These are phyloP conservation scores for Dryobota labecula DNA, from an alignment of 2,888 invertebrate genomes.

Conservation along the genomic window DNA sequence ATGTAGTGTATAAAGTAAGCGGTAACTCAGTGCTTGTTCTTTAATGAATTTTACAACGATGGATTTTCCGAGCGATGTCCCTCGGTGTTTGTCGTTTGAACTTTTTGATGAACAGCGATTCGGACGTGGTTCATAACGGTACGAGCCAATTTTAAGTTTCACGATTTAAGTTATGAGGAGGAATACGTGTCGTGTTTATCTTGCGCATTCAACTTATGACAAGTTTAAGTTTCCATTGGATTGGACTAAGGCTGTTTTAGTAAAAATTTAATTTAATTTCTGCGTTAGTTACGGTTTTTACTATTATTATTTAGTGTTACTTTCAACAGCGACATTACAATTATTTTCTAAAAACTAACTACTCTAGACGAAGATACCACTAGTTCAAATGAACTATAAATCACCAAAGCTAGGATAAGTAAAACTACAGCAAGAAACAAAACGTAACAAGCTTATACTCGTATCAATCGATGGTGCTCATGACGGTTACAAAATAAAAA, in stretches of 20 bases:
- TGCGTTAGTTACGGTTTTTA: too few relatives aligned
- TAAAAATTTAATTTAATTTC: background rate
- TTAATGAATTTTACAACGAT: slow-evolving; percentile 77
- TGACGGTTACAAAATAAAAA: slow-evolving; percentile 19
- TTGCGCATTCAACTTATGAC: background rate
- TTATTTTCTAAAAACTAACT: background rate
- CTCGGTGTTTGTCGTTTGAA: slow-evolving; percentile 35
- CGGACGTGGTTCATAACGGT: slow-evolving; percentile 35
- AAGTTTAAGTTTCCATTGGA: background rate
- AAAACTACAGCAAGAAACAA: too few relatives aligned
- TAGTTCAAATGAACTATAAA: background rate
- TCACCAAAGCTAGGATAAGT: background rate
- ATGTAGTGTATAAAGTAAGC: slow-evolving; percentile 74
- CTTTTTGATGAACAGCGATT: slow-evolving; percentile 51
- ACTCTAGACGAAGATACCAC: background rate
- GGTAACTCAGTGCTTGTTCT: slow-evolving; percentile 70
- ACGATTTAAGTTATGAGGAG: slow-evolving; percentile 29
- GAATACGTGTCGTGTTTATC: slow-evolving; percentile 45
- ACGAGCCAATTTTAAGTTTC: slow-evolving; percentile 47
- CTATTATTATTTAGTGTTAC: too few relatives aligned
- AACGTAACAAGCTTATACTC: background rate
- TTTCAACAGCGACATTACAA: background rate
- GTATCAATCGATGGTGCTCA: background rate
- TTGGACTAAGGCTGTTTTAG: too few relatives aligned
- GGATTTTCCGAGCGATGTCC: slow-evolving; percentile 61